Evolutionary conservation across 2,113 vertebrate genomes (phyloP).

Genomic region (Bambusicola thoracicus): DNA sequence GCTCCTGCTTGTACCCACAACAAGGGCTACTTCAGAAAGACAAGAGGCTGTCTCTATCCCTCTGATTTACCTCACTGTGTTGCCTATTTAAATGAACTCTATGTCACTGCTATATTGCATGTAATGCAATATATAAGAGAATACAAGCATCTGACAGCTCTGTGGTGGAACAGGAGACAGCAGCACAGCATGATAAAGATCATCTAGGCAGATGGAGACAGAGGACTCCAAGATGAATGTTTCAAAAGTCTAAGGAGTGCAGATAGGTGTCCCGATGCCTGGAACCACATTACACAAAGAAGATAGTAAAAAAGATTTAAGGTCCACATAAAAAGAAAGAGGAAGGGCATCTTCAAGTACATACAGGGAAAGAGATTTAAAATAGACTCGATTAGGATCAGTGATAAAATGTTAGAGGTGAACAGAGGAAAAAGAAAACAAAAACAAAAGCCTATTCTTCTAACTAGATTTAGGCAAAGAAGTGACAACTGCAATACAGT

Average conservation of each 20-base stretch:
- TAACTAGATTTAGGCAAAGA: background rate
- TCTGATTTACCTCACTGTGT: background rate
- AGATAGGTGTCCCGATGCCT: rapidly evolving
- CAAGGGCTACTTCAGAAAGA: background rate
- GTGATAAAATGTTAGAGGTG: background rate
- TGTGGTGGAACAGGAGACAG: background rate
- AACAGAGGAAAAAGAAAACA: background rate
- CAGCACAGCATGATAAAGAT: background rate
- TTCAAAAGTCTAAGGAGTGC: background rate
- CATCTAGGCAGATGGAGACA: background rate
- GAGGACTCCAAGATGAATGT: background rate
- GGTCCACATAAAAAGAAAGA: background rate
- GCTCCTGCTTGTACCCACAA: background rate
- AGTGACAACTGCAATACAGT: background rate
- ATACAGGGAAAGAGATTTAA: background rate
- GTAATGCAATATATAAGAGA: background rate
- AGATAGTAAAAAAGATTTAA: background rate
- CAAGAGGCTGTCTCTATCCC: background rate
- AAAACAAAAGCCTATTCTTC: background rate
- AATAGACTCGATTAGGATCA: background rate
- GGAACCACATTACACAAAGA: background rate
- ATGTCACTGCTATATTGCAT: background rate
- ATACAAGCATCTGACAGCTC: background rate
- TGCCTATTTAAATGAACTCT: background rate
- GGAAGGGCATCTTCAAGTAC: rapidly evolving